Evolutionary conservation across 1,140 invertebrate genomes (phyloP).

Genomic region (Drosophila carrolli): DNA sequence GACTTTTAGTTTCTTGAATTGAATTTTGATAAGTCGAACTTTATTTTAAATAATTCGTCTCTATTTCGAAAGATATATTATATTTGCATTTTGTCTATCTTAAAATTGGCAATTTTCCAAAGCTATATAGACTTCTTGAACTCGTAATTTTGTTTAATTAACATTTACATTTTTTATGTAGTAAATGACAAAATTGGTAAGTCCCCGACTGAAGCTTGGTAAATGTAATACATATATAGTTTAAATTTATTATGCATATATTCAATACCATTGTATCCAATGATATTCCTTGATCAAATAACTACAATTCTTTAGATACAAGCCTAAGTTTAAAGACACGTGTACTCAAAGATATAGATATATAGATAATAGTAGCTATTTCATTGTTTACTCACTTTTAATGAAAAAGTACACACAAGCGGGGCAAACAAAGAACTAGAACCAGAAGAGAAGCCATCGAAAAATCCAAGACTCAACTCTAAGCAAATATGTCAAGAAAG

Average conservation of each 20-base stretch:
- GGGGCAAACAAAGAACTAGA: conserved; percentile 45
- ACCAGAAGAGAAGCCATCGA: conserved; percentile 26
- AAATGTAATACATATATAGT: not conserved
- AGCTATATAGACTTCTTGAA: no score
- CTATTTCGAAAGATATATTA: no score
- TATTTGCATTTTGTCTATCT: no score
- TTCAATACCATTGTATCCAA: not conserved
- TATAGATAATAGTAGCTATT: conserved; percentile 4
- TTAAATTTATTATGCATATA: not conserved
- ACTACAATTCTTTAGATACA: not conserved
- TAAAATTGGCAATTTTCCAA: no score
- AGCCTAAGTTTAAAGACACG: no score
- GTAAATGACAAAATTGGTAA: no score
- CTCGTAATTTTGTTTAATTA: no score
- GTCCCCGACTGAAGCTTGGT: not conserved
- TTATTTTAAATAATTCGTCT: no score
- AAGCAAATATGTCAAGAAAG: conserved; percentile 51
- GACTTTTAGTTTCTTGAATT: no score
- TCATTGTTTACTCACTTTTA: conserved; percentile 30
- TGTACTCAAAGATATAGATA: not conserved
- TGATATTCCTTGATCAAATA: not conserved
- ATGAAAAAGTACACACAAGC: conserved; percentile 38
- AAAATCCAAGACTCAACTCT: conserved; percentile 35
- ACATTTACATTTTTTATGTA: no score
- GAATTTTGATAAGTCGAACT: no score